Percentiles rank a stretch among this genome's conserved stretches.
Conservation (phyloP, 1,140 invertebrate species). For the Rhopalosiphum maidis region DNA sequence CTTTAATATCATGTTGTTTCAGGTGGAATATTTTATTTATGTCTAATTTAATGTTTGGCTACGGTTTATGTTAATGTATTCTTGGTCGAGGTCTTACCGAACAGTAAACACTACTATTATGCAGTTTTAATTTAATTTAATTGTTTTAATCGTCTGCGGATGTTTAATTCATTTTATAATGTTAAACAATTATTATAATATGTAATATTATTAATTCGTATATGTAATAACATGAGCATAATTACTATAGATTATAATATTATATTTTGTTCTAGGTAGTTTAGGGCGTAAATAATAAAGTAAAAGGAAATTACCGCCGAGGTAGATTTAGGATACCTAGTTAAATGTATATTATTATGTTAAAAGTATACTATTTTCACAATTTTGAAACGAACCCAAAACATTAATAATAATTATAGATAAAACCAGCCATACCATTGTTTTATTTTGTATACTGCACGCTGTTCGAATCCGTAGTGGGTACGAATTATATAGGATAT, state of each 20-base stretch:
- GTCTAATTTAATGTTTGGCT: neutral
- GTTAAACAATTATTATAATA: neutral
- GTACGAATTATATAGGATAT: too few species aligned
- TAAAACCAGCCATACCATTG: neutral
- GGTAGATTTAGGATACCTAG: neutral
- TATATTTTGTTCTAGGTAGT: neutral
- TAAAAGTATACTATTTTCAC: neutral
- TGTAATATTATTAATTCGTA: neutral
- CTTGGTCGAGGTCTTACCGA: neutral
- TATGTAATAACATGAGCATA: neutral
- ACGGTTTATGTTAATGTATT: neutral
- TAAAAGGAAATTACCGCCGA: neutral
- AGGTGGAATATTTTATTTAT: neutral
- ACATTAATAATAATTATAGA: neutral
- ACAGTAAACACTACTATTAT: neutral
- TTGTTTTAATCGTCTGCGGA: neutral
- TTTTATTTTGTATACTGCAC: neutral
- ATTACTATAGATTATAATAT: neutral
- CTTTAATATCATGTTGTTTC: neutral
- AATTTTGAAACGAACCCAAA: neutral
- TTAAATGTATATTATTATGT: neutral
- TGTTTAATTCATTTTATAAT: neutral
- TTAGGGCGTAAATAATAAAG: neutral
- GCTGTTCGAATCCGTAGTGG: neutral
- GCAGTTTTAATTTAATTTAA: neutral